Base-by-base conservation (phyloP, 2,888 invertebrate genomes). In the Sepioteuthis lessoniana region DNA sequence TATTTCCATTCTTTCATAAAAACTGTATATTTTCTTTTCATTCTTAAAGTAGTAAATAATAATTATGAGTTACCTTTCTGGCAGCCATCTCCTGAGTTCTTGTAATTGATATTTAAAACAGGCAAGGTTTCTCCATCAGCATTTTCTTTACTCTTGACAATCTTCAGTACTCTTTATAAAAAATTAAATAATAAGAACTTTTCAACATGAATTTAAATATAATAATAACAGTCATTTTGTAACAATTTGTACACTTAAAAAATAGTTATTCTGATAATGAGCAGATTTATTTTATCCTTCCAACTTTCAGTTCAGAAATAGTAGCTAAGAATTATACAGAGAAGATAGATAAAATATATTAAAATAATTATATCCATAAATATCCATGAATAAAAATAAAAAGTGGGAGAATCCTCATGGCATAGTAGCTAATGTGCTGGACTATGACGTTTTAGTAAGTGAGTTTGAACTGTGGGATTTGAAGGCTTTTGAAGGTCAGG, bases 21-120 rank as follows among this genome's bases (percentile, higher is more conserved):
- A 55, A 7, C 25, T 55, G 25, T 4, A 25, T 55, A 5, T 5
- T 55, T 28, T 55, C 28, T 1, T 47, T 16, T 55, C 25, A 55
- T 55, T 55, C 21, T 25, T 55, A 25, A 55, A 55, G 55, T 55
- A 21, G 3, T 55, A 55, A 55, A 55, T 55, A 25, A n/a, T 76
- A 76, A 76, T 31, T 76, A 31, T 76, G n/a, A 60, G 90, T 94
- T 94, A 97, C 97, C 96, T 96, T 96, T 96, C 95, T 97, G 98
- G 96, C 98, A 98, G 90, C 98, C 98, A 76, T 97, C 97, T 95
- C 98, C 97, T 94, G 98, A 98, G 91, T 96, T 98, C 94, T 98
- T 98, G 95, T 98, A 98, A 0, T 98, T 98, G 8, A 98, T 97
- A 96, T 98, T 98, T 25, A 98, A 97, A 90, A 98, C 98, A 1